Evolutionary conservation across 2,888 invertebrate species (phyloP).

Genomic region (Heliconius aoede): DNA sequence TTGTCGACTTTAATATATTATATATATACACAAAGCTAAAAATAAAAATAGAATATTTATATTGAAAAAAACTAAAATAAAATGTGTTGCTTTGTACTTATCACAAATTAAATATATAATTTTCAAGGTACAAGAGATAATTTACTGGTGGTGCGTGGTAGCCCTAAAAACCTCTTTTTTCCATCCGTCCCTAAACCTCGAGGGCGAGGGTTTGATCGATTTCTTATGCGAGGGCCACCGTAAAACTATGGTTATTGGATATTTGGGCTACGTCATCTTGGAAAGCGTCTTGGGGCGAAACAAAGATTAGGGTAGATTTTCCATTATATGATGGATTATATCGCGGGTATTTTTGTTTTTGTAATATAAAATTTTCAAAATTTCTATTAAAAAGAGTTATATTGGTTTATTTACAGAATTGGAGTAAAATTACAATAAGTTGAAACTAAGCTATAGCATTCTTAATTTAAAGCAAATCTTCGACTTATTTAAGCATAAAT

Average conservation of each 20-base stretch:
- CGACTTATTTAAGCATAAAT: background rate
- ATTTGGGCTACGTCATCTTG: conserved; percentile 59
- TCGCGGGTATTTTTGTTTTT: background rate
- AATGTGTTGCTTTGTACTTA: background rate
- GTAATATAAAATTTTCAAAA: background rate
- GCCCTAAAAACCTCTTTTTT: too few species aligned
- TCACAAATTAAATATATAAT: background rate
- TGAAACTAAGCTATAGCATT: background rate
- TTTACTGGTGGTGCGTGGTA: too few species aligned
- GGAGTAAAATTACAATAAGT: background rate
- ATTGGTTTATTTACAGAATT: background rate
- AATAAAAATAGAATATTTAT: background rate
- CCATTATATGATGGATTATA: conserved; percentile 5
- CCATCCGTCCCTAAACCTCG: conserved; percentile 77
- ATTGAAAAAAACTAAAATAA: background rate
- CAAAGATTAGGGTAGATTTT: conserved; percentile 17
- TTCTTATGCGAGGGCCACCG: conserved; percentile 68
- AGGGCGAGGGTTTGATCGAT: conserved; percentile 69
- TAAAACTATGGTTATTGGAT: conserved; percentile 81
- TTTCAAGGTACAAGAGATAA: background rate
- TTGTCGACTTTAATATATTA: too few species aligned
- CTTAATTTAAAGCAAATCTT: background rate
- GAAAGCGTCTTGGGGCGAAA: conserved; percentile 34
- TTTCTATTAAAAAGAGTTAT: background rate
- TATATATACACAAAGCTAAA: too few species aligned